Conservation (phyloP, 2,888 invertebrate genomes). For the Tortricodes alternella region DNA sequence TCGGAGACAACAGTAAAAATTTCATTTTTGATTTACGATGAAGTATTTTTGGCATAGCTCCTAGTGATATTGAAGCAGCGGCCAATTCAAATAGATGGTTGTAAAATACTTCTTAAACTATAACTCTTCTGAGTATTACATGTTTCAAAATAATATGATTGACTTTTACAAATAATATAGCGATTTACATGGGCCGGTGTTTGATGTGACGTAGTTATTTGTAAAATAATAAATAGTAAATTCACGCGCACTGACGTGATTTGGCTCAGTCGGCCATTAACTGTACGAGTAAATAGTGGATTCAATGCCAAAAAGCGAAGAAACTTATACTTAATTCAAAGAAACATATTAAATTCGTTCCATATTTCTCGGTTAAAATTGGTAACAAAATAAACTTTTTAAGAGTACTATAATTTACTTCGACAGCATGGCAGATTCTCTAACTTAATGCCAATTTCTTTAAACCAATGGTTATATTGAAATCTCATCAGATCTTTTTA, state of each 20-base stretch:
- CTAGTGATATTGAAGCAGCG: not conserved
- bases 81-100: not conserved
- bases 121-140: not conserved
- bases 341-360: not conserved
- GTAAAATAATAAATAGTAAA: not conserved
- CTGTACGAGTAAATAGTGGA: not conserved
- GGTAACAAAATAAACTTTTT: no score
- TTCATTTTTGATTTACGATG: not conserved
- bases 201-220: not conserved
- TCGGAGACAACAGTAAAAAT: not conserved
- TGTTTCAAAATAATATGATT: not conserved
- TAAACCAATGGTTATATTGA: no score
- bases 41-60: not conserved
- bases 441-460: no score
- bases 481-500: no score
- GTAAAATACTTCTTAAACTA: not conserved
- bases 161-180: no score
- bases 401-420: no score
- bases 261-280: not conserved
- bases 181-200: no score
- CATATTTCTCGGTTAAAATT: not conserved
- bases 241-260: not conserved
- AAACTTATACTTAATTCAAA: not conserved
- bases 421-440: no score
- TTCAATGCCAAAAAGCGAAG: not conserved